Evolutionary conservation across 2,888 invertebrate genomes (phyloP).

Genomic region (Parascotia fuliginaria): DNA sequence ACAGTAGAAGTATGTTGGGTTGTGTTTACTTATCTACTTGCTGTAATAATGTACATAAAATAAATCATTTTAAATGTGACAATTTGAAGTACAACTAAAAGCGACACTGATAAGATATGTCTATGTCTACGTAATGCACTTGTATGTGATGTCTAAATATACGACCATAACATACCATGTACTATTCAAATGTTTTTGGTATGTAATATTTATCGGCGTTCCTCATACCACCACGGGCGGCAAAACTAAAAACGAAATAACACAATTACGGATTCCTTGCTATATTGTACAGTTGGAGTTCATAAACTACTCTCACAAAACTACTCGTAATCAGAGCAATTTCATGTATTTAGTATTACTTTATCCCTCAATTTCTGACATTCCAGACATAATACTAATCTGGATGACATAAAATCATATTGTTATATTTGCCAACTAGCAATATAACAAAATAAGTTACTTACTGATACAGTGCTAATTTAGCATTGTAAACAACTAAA

Average conservation of each 20-base stretch:
- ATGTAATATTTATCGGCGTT: constrained; percentile 50
- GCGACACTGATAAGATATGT: constrained; percentile 47
- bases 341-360: no score
- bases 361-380: no score
- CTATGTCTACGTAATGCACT: constrained; percentile 52
- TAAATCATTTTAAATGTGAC: constrained; percentile 30
- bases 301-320: neutral
- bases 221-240: constrained; percentile 80
- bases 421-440: no score
- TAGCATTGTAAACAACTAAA: constrained; percentile 20
- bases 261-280: constrained; percentile 39
- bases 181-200: constrained; percentile 48
- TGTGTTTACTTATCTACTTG: constrained; percentile 24
- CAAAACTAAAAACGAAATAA: constrained; percentile 78
- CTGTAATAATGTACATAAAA: constrained; percentile 38
- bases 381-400: no score
- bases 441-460: neutral
- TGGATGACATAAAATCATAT: no score
- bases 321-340: no score
- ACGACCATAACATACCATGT: constrained; percentile 63
- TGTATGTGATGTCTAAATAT: constrained; percentile 54
- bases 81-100: constrained; percentile 44
- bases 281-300: constrained; percentile 11
- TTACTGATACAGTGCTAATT: neutral
- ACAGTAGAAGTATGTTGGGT: constrained; percentile 7